Base-by-base conservation (phyloP, 64 coral and sea anemone species). In the Porites australiensis region DNA sequence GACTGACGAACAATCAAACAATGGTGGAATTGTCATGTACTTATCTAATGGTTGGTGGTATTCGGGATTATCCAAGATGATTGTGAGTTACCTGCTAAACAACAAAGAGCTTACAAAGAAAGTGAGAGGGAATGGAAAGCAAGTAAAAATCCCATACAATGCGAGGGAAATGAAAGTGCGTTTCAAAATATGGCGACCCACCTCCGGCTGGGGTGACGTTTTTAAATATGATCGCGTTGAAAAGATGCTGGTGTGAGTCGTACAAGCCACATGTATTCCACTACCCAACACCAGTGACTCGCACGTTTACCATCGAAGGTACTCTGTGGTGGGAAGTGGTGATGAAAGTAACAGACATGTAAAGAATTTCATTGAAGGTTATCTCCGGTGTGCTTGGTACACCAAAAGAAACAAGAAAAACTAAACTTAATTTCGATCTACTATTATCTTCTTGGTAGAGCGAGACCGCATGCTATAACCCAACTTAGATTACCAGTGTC, bases 151-250 rank as follows among this genome's bases (percentile, higher is more conserved):
- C 51, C 88, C 88, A 16, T 11, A 5, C 22, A 15, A 46, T 9
- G 88, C 88, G 50, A 68, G 13, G 67, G 4, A 77, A 16, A 16
- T 89, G 78, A 63, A 79, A 21, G 88, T 89, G 45, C 63, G 61
- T 64, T 89, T 89, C 16, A 20, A 67, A 79, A 75, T 80, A 23
- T 11, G 11, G 58, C 58, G 88, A n/a, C 77, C 77, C 1, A 37
- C 27, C 27, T 37, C 27, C 27, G 19, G 67, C 69, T 80, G 88
- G 75, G 74, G 75, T 20, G 74, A 79, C 13, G 15, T 90, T 23
- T 79, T 22, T 63, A 90, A 90, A 47, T 80, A 80, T n/a, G 22
- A 80, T 64, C 88, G 88, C 52, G n/a, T 90, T 90, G 13, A 10
- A 53, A 21, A 80, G 27, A 20, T 13, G 52, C 15, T 90, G 88